Percentiles rank a stretch among this genome's conserved stretches.
Evolutionary conservation across 2,888 invertebrate species (phyloP).

Genomic region (Salticus scenicus): DNA sequence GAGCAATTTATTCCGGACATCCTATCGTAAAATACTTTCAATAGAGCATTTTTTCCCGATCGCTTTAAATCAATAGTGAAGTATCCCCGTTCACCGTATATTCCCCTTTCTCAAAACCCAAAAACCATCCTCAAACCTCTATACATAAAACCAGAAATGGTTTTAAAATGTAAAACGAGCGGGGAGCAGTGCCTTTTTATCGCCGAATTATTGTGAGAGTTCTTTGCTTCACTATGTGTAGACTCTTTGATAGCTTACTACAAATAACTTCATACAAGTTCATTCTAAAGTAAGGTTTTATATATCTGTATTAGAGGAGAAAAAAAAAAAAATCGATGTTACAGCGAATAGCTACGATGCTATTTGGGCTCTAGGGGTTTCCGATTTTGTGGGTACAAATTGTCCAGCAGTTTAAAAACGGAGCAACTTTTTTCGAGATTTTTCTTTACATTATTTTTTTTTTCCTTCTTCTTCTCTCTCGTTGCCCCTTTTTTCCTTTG

Average conservation of each 20-base stretch:
- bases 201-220: not conserved
- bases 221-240: not conserved
- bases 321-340: conserved; percentile 55
- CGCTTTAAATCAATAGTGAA: not conserved
- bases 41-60: not conserved
- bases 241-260: conserved; percentile 25
- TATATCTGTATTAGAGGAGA: not conserved
- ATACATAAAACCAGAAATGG: not conserved
- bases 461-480: not conserved
- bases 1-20: not conserved
- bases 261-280: conserved; percentile 44
- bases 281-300: conserved; percentile 41
- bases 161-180: conserved; percentile 7
- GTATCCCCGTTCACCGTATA: not conserved
- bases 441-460: not conserved
- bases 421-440: not conserved
- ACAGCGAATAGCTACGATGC: conserved; percentile 32
- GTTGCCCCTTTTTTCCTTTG: not conserved
- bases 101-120: not conserved
- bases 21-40: not conserved
- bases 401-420: conserved; percentile 58
- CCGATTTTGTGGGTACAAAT: conserved; percentile 64
- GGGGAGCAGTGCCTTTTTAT: not conserved
- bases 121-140: not conserved
- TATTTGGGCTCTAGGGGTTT: conserved; percentile 53